phyloP scores from a whole-genome alignment of 2,888 invertebrate genomes.

The Eucriotettix oculatus region DNA sequence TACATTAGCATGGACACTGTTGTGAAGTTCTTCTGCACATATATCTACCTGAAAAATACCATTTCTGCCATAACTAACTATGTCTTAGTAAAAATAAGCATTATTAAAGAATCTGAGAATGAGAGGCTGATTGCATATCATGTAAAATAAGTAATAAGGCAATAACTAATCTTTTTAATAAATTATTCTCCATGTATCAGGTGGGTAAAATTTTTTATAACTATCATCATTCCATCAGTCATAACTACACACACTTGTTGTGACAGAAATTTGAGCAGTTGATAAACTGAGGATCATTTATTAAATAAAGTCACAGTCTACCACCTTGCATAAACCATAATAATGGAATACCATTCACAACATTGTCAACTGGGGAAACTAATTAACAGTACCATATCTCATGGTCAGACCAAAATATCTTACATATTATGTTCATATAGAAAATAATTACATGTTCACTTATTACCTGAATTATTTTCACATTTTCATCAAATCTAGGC shows the following conservation, averaged over 20 bases:
- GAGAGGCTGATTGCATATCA: background rate
- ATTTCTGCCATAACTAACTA: background rate
- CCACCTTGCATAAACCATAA: too few species aligned
- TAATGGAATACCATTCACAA: too few species aligned
- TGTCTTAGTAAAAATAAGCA: background rate
- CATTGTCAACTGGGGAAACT: too few species aligned
- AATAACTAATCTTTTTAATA: background rate
- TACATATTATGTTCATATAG: too few species aligned
- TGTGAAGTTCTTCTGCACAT: constrained; percentile 79
- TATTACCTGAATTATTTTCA: constrained; percentile 75
- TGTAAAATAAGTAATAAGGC: background rate
- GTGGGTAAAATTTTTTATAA: background rate
- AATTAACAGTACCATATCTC: too few species aligned
- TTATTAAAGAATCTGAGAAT: background rate
- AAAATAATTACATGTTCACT: background rate
- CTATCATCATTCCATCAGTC: too few species aligned
- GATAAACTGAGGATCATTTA: too few species aligned
- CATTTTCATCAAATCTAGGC: constrained; percentile 65
- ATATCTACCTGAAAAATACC: constrained; percentile 51
- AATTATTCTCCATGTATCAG: background rate
- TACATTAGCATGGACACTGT: constrained; percentile 63
- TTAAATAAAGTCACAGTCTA: too few species aligned
- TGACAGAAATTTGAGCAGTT: too few species aligned
- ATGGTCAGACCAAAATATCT: too few species aligned
- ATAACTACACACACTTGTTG: too few species aligned